Evolutionary conservation across 2,113 vertebrate genomes (phyloP).

Genomic region (Grammomys surdaster): DNA sequence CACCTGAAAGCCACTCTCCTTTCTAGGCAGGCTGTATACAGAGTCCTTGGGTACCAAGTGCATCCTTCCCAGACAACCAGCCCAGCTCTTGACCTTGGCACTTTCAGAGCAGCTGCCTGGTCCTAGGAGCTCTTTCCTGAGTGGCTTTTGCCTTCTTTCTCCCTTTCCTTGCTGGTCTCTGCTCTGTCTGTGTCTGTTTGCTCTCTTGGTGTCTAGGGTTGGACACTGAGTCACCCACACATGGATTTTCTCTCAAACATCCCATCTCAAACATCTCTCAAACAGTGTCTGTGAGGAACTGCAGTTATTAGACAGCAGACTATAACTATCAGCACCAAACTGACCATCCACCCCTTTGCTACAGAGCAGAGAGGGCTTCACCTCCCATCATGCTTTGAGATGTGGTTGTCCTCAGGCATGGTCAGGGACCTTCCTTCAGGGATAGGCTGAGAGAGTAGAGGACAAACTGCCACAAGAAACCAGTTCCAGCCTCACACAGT

Average conservation of each 20-base stretch:
- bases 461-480: not conserved
- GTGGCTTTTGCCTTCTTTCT: not conserved
- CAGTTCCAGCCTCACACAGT: not conserved
- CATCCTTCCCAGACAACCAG: not conserved
- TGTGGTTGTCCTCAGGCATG: not conserved
- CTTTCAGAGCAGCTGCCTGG: too few species aligned
- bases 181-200: not conserved
- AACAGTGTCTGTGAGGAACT: not conserved
- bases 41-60: accelerated
- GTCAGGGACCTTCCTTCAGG: not conserved
- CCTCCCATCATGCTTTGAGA: accelerated
- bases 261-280: not conserved
- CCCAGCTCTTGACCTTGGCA: not conserved
- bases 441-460: not conserved
- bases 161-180: not conserved
- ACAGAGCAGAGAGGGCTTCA: not conserved
- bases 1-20: not conserved
- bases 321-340: not conserved
- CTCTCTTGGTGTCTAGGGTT: not conserved
- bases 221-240: not conserved
- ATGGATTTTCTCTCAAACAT: not conserved
- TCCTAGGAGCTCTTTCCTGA: not conserved
- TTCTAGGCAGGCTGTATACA: accelerated
- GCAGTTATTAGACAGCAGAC: not conserved
- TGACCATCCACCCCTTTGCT: too few species aligned